Evolutionary conservation across 2,797 vertebrate genomes (phyloP), one percentile per base, ranked within the genome.

Genomic region (Karalla daura): DNA sequence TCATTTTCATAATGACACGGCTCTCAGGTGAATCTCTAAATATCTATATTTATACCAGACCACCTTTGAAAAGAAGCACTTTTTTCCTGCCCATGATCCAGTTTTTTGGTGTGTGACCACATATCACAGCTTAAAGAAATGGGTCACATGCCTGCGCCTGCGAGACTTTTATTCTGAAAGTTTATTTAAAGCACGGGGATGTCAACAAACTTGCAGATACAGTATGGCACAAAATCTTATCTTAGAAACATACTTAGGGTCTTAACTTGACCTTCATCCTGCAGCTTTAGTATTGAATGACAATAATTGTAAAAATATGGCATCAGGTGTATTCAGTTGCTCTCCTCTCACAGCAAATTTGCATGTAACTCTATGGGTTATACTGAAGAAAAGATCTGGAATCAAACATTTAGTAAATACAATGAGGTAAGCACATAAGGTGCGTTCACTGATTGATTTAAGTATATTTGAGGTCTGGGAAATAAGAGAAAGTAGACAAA

Each of bases 41-140:
- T 78, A 86, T 77, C 78, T 90, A 89, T 89, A 87, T 90, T 86
- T 88, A 80, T 43, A 83, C 56, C 79, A 80, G 74, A 82, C 52
- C 37, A 14, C 28, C 74, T 64, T 81, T 41, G 68, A 77, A 82
- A 66, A 74, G 46, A 70, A 32, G 18, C 53, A 2, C 1, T 56
- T 71, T 66, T 36, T 35, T 27, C 50, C 67, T 66, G 21, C 23
- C 58, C 50, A 15, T 86, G 82, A 64, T 91, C 88, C 74, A 87
- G 37, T 83, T 91, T 87, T n/a, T 70, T 45, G 41, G 51, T 10
- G n/a, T 13, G 37, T 77, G 44, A 80, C 70, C n/a, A n/a, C n/a
- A n/a, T n/a, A 63, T 85, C 76, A 65, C 28, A 23, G 23, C 7
- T n/a, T n/a, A n/a, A n/a, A 49, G 23, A 90, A 89, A 74, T 89